A percentile compares a stretch with the other conserved stretches of the same genome.
phyloP scores from a whole-genome alignment of 2,113 vertebrate species.

The Carassius auratus region DNA sequence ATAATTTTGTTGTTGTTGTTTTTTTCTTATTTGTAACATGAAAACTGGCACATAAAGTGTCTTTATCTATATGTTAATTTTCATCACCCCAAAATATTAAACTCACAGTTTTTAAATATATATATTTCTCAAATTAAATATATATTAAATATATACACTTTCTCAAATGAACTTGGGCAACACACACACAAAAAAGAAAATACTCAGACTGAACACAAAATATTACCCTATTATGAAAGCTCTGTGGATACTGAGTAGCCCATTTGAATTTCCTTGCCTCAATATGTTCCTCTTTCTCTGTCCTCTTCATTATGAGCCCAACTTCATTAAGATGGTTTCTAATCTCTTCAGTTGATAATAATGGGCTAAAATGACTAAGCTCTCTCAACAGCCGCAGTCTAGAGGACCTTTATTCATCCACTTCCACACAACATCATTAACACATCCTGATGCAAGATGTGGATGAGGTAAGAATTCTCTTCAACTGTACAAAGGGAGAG shows the following conservation, averaged over 20 bases:
- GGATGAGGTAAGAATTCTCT: constrained; percentile 23
- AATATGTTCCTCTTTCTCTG: background rate
- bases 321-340: constrained; percentile 17
- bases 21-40: no score
- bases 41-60: no score
- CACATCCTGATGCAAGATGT: background rate
- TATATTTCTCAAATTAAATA: no score
- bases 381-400: background rate
- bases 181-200: background rate
- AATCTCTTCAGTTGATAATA: constrained; percentile 15
- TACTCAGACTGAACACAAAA: background rate
- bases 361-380: constrained; percentile 1
- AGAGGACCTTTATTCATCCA: constrained; percentile 2
- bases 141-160: background rate
- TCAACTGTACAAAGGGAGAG: constrained; percentile 1
- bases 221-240: background rate
- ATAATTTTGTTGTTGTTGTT: no score
- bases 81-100: no score
- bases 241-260: background rate
- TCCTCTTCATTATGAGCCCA: constrained; percentile 1
- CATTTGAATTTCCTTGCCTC: background rate
- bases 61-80: no score
- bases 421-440: constrained; percentile 13
- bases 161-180: background rate
- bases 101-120: no score